These are phyloP conservation scores for Melanocharis versteri DNA, from an alignment of 2,113 vertebrate species.

Conservation along the genomic window DNA sequence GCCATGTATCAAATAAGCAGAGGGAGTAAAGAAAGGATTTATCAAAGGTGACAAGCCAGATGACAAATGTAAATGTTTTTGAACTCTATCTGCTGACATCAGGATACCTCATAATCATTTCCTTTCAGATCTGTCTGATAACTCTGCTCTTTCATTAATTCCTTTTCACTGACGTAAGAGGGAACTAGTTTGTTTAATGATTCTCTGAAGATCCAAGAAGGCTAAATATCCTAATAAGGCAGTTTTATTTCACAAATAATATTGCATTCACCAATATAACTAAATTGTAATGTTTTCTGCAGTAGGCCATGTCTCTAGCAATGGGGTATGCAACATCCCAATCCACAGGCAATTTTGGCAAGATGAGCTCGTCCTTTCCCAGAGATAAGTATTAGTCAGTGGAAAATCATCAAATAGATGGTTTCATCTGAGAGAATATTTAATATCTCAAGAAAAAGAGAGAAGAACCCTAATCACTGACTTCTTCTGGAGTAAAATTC, in stretches of 20 bases:
- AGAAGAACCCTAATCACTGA: not conserved
- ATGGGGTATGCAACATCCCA: not conserved
- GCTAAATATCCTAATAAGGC: not conserved
- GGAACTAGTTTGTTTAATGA: constrained; percentile 4
- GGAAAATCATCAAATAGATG: not conserved
- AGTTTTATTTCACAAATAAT: constrained; percentile 12
- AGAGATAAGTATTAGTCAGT: not conserved
- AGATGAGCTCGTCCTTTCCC: not conserved
- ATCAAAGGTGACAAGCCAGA: not conserved
- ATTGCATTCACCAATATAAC: not conserved
- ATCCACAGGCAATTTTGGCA: not conserved
- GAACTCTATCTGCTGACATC: not conserved
- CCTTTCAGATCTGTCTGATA: constrained; percentile 44
- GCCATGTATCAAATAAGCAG: not conserved
- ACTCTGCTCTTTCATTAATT: constrained; percentile 1
- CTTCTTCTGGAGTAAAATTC: not conserved
- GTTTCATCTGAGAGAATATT: not conserved
- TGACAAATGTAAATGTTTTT: not conserved
- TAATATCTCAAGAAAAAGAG: not conserved
- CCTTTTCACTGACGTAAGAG: not conserved
- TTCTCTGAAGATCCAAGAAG: not conserved
- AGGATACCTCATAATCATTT: not conserved
- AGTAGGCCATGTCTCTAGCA: not conserved
- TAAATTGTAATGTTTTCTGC: constrained; percentile 5
- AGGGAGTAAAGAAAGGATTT: not conserved